phyloP scores from a whole-genome alignment of 2,888 invertebrate species.

The Pheosia gnoma region DNA sequence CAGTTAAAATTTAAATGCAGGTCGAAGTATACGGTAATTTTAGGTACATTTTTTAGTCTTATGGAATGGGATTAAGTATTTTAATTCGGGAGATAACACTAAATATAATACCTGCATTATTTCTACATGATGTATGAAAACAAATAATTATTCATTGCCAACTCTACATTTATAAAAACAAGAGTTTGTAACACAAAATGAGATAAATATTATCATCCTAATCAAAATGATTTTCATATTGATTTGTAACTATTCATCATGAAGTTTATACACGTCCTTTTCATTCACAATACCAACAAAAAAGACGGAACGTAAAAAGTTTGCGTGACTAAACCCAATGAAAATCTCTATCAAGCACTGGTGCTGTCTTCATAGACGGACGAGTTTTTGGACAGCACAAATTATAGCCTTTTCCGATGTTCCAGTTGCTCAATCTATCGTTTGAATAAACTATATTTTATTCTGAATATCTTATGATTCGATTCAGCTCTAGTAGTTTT shows the following conservation, averaged over 20 bases:
- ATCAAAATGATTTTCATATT: not conserved
- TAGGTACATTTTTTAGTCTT: too few species aligned
- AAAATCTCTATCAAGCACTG: slow-evolving; percentile 18
- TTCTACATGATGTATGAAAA: too few species aligned
- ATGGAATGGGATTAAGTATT: too few species aligned
- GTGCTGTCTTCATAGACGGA: slow-evolving; percentile 29
- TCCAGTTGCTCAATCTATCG: slow-evolving; percentile 26
- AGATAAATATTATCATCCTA: not conserved
- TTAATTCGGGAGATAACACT: too few species aligned
- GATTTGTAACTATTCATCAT: not conserved
- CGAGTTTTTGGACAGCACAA: slow-evolving; percentile 25
- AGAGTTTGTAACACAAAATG: not conserved
- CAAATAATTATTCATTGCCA: too few species aligned
- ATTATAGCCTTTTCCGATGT: slow-evolving; percentile 20
- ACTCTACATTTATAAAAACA: too few species aligned
- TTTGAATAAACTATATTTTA: slow-evolving; percentile 25
- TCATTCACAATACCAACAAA: slow-evolving; percentile 18
- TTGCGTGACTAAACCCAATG: slow-evolving; percentile 40
- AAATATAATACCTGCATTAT: too few species aligned
- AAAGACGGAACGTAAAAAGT: slow-evolving; percentile 20
- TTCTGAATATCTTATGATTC: slow-evolving; percentile 26
- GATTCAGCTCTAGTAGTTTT: not conserved
- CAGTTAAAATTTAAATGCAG: not conserved
- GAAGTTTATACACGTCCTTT: slow-evolving; percentile 9
- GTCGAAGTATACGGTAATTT: too few species aligned